phyloP scores from a whole-genome alignment of 35 echinoderm and acorn worm genomes.

The Amphiura filiformis region DNA sequence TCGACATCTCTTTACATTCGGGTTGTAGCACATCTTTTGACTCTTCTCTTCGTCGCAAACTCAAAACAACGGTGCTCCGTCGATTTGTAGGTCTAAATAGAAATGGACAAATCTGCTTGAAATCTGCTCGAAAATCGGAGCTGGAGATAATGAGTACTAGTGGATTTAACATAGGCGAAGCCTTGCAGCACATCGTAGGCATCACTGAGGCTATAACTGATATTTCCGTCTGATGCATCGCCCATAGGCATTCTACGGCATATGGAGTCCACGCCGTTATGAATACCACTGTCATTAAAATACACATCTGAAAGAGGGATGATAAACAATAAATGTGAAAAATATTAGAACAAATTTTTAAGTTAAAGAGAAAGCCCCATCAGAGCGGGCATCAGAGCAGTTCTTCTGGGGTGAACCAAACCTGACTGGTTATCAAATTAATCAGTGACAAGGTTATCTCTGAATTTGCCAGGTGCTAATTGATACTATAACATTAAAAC shows the following conservation, averaged over 20 bases:
- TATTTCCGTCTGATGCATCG: not conserved
- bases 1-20: not conserved
- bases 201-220: not conserved
- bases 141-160: not conserved
- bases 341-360: too few species aligned
- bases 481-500: too few species aligned
- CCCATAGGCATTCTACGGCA: constrained; percentile 17
- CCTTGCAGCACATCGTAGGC: not conserved
- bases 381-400: too few species aligned
- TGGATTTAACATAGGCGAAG: not conserved
- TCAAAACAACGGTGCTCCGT: not conserved
- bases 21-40: not conserved
- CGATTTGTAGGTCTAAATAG: not conserved
- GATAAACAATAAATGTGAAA: too few species aligned
- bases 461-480: too few species aligned
- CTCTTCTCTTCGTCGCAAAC: not conserved
- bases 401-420: too few species aligned
- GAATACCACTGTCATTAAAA: constrained; percentile 22
- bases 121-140: not conserved
- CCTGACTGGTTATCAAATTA: too few species aligned
- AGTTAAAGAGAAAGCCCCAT: too few species aligned
- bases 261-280: constrained; percentile 36
- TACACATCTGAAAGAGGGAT: constrained; percentile 44
- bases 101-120: not conserved
- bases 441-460: too few species aligned